Percentiles rank a stretch among this genome's conserved stretches.
Conservation (phyloP, 2,888 invertebrate species). For the Xestia ashworthii region DNA sequence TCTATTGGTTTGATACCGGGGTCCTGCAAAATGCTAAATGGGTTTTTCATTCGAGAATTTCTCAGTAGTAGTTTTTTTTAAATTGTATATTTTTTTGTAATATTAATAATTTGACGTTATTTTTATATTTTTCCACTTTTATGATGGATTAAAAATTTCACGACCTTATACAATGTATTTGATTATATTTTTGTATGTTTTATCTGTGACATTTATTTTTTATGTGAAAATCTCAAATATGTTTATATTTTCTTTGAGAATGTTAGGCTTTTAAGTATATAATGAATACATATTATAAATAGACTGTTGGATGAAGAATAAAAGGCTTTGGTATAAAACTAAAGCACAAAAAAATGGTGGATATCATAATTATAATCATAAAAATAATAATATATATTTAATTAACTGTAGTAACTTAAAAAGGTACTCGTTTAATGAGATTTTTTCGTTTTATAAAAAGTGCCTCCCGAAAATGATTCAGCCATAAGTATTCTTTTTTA, state of each 20-base stretch:
- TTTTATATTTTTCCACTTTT: conserved; percentile 3
- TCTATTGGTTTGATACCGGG: neutral
- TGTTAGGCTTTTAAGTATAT: conserved; percentile 32
- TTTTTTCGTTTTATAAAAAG: conserved; percentile 20
- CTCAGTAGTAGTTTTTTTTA: neutral
- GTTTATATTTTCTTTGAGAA: conserved; percentile 33
- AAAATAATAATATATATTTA: neutral
- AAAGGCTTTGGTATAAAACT: conserved; percentile 54
- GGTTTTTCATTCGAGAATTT: neutral
- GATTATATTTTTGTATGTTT: conserved; percentile 24
- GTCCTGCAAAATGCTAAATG: neutral
- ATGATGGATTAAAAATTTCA: neutral
- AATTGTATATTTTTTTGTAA: neutral
- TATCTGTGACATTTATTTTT: conserved; percentile 6
- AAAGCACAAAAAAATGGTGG: conserved; percentile 62
- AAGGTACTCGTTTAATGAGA: conserved; percentile 17
- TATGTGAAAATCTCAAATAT: conserved; percentile 14
- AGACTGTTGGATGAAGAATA: conserved; percentile 55
- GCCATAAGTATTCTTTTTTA: neutral
- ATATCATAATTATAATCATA: conserved; percentile 42
- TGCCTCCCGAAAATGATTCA: conserved; percentile 40
- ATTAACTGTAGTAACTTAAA: conserved; percentile 22
- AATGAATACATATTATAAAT: conserved; percentile 52
- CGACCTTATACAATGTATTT: neutral
- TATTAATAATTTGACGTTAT: neutral